phyloP scores from a whole-genome alignment of 2,888 invertebrate genomes.

The Leptopilina myrica region DNA sequence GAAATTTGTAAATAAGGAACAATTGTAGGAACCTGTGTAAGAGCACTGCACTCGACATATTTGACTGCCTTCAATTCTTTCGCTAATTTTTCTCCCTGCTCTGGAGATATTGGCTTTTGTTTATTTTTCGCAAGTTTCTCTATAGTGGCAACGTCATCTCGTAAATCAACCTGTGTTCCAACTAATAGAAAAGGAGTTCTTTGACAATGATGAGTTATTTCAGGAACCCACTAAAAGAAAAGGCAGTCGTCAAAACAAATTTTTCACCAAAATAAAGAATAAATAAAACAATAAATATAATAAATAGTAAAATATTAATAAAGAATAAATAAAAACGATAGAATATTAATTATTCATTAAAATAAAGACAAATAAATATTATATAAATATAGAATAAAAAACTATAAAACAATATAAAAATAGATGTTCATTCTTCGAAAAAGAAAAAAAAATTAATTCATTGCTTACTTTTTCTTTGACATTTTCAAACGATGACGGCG shows the following conservation, averaged over 20 bases:
- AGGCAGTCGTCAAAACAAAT: conserved; percentile 38
- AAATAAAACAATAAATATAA: not conserved
- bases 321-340: too few species aligned
- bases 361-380: too few species aligned
- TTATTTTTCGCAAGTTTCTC: conserved; percentile 99
- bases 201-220: conserved; percentile 99
- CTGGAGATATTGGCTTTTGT: conserved; percentile 97
- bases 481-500: conserved; percentile 99
- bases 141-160: conserved; percentile 95
- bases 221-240: conserved; percentile 95
- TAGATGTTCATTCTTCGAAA: not conserved
- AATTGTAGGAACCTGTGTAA: conserved; percentile 86
- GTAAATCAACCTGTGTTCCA: conserved; percentile 98
- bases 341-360: too few species aligned
- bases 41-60: conserved; percentile 99
- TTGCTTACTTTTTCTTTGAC: conserved; percentile 95
- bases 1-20: too few species aligned
- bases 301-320: too few species aligned
- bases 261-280: too few species aligned
- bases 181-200: conserved; percentile 98
- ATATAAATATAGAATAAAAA: too few species aligned
- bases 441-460: not conserved
- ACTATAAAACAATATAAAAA: not conserved
- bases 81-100: conserved; percentile 97
- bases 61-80: conserved; percentile 98